Conservation (phyloP, 2,113 vertebrate species). For the Malurus alboscapulatus region DNA sequence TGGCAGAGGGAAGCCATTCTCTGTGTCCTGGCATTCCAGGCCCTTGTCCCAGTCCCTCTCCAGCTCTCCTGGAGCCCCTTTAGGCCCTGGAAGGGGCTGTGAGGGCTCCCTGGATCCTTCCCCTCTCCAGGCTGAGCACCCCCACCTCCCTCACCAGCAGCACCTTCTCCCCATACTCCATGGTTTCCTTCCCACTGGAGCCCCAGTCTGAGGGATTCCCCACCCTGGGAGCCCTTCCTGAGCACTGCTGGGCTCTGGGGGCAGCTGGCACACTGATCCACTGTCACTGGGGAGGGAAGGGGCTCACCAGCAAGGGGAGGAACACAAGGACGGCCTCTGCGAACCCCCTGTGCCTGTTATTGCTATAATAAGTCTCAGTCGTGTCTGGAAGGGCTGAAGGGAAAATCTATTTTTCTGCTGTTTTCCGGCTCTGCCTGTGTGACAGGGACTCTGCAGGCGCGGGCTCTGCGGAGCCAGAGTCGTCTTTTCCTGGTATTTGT, state of each 20-base stretch:
- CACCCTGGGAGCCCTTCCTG: accelerated
- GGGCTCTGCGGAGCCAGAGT: neutral
- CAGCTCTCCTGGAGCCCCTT: neutral
- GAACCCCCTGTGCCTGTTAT: neutral
- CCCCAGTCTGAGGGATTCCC: neutral
- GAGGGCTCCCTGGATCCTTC: neutral
- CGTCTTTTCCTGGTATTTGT: slow-evolving; percentile 50
- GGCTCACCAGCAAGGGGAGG: neutral
- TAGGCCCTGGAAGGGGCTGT: neutral
- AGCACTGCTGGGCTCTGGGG: neutral
- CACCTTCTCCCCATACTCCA: neutral
- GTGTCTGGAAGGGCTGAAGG: slow-evolving; percentile 54
- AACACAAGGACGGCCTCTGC: neutral
- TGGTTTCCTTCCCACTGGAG: neutral
- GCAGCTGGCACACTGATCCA: neutral
- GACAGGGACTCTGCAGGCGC: slow-evolving; percentile 27
- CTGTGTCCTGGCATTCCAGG: accelerated
- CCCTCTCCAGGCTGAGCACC: neutral
- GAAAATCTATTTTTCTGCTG: slow-evolving; percentile 58
- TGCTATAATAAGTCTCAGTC: slow-evolving; percentile 54
- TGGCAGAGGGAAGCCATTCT: neutral
- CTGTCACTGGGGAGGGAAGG: neutral
- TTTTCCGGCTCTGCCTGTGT: slow-evolving; percentile 36
- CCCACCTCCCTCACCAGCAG: neutral
- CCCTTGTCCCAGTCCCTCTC: neutral